Evolutionary conservation across 2,113 vertebrate species (phyloP).

Genomic region (Danionella cerebrum): DNA sequence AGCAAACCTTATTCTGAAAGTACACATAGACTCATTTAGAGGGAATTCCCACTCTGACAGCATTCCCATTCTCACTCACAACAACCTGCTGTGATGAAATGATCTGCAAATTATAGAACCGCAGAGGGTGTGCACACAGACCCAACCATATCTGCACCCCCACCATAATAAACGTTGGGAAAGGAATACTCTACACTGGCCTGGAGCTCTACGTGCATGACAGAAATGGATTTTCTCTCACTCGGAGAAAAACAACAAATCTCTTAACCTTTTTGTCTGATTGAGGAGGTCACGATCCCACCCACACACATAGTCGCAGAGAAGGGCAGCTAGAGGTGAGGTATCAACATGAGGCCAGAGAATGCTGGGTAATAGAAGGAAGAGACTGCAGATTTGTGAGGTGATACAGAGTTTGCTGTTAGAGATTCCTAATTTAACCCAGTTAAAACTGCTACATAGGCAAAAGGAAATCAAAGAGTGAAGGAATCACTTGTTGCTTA

Average conservation of each 20-base stretch:
- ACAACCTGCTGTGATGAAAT: slow-evolving; percentile 18
- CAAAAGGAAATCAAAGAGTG: neutral
- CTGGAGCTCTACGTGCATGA: neutral
- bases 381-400: neutral
- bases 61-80: slow-evolving; percentile 14
- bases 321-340: slow-evolving; percentile 4
- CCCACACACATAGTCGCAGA: neutral
- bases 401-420: neutral
- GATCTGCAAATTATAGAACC: slow-evolving; percentile 17
- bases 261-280: neutral
- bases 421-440: neutral
- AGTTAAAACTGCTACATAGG: neutral
- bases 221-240: slow-evolving; percentile 22
- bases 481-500: too few relatives aligned
- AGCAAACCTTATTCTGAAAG: neutral
- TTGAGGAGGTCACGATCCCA: neutral
- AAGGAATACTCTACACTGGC: neutral
- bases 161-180: neutral
- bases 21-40: neutral
- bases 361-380: slow-evolving; percentile 11
- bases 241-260: neutral
- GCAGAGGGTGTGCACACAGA: neutral
- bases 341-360: neutral
- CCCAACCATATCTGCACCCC: slow-evolving; percentile 3
- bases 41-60: slow-evolving; percentile 7